These are phyloP conservation scores for Murina feae DNA, from an alignment of 2,113 vertebrate genomes.

Conservation along the genomic window DNA sequence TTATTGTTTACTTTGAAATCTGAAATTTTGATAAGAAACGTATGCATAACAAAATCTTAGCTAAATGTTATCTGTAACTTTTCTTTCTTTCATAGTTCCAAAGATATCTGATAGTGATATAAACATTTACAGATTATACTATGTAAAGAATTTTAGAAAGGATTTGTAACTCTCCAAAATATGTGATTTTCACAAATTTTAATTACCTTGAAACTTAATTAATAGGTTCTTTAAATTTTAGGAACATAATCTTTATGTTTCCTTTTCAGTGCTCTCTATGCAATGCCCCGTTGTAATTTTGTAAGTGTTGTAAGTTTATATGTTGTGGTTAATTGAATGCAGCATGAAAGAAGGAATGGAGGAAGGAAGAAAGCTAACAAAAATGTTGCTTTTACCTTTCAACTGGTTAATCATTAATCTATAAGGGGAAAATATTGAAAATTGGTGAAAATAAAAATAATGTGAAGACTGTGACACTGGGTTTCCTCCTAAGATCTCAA, in stretches of 20 bases:
- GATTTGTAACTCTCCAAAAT: background rate
- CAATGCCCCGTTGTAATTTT: background rate
- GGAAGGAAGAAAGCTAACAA: background rate
- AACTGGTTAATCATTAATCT: background rate
- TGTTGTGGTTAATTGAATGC: background rate
- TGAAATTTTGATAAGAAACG: background rate
- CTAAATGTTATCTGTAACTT: background rate
- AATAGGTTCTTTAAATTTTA: background rate
- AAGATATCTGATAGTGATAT: background rate
- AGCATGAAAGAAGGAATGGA: background rate
- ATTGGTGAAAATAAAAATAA: background rate
- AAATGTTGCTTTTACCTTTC: slow-evolving; percentile 20
- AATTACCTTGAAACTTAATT: background rate
- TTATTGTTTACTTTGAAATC: background rate
- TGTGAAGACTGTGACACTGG: background rate
- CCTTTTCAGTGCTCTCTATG: background rate
- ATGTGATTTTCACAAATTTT: background rate
- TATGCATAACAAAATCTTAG: background rate
- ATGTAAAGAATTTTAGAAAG: background rate
- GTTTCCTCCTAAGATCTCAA: background rate
- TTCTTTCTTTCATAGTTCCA: background rate
- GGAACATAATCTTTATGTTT: background rate
- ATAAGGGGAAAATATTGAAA: background rate
- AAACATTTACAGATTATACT: background rate
- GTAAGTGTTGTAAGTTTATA: background rate